Evolutionary conservation across 2,888 invertebrate genomes (phyloP), one percentile per base, ranked within the genome.

Genomic region (Alviniconcha strummeri): DNA sequence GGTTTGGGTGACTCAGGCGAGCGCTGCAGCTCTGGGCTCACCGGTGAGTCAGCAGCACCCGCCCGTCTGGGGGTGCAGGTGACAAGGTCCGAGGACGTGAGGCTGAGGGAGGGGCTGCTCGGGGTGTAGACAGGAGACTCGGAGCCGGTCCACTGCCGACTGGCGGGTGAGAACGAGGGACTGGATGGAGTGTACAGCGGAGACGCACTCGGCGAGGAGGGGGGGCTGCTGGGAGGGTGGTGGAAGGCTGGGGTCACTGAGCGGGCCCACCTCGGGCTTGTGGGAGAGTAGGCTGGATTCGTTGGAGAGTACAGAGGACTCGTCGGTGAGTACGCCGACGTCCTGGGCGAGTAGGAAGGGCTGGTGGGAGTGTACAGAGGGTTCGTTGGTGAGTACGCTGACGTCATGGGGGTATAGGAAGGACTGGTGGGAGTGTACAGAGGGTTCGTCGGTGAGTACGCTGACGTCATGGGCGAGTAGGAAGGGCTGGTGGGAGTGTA

Each of bases 401-500:
- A 36, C 36, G 36, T 36, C 36, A 36, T 36, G 36, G 89, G 95
- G 95, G 36, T 1, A 82, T 90, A 93, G 5, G 90, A 89, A 0
- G 93, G 93, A 52, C 90, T 90, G 7, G 93, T 93, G 7, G 94
- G 93, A 5, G 89, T 89, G 84, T 93, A 93, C 8, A 90, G 90
- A 7, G 92, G 89, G 91, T 94, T 93, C 71, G 96, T 95, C 6
- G 96, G 96, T 17, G 97, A 90, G 83, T 93, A 93, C 60, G 90
- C 96, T 0, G 97, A 97, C 87, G 96, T 96, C 1, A 96, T 96
- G 6, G 93, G 92, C 79, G 89, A 89, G 88, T 93, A 93, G 13
- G 88, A 87, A 52, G 92, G 92, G 11, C 87, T 87, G 11, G 91
- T 90, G 15, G 92, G 91, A 36, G 92, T 92, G 86, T 94, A 92